Evolutionary conservation across 2,888 invertebrate genomes (phyloP).

Genomic region (Standfussiana lucernea): DNA sequence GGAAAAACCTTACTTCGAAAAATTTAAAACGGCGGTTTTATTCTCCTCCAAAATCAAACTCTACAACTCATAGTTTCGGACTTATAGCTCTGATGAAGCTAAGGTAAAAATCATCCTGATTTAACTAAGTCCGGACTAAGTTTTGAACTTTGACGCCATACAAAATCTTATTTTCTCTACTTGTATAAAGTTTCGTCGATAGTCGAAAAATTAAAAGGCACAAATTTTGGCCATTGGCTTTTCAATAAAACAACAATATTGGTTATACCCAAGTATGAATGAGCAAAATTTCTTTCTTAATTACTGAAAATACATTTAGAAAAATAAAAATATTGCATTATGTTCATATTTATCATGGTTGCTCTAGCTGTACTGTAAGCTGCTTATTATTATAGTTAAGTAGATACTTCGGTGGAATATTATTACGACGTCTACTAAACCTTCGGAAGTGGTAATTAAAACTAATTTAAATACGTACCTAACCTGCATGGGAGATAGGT

Average conservation of each 20-base stretch:
- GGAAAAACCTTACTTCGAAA: not conserved
- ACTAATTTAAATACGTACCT: conserved; percentile 36
- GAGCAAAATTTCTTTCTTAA: too few relatives aligned
- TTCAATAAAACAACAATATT: not conserved
- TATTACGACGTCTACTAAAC: conserved; percentile 16
- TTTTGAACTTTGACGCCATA: not conserved
- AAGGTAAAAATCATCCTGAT: not conserved
- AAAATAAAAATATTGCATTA: too few relatives aligned
- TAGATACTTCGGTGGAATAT: conserved; percentile 6
- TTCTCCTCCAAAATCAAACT: not conserved
- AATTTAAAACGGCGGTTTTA: not conserved
- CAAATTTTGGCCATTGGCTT: not conserved
- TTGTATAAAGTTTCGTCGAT: not conserved
- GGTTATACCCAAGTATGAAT: not conserved
- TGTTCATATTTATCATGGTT: too few relatives aligned
- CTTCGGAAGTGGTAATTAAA: conserved; percentile 56
- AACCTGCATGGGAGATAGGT: conserved; percentile 22
- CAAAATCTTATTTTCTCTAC: not conserved
- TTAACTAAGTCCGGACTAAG: too few relatives aligned
- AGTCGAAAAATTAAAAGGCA: not conserved
- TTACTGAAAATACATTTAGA: too few relatives aligned
- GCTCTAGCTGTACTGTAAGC: too few relatives aligned
- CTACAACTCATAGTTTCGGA: not conserved
- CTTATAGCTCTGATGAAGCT: too few relatives aligned
- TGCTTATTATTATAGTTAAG: too few relatives aligned